Base-by-base conservation (phyloP, 2,797 vertebrate species). In the Loris lydekkerianus region DNA sequence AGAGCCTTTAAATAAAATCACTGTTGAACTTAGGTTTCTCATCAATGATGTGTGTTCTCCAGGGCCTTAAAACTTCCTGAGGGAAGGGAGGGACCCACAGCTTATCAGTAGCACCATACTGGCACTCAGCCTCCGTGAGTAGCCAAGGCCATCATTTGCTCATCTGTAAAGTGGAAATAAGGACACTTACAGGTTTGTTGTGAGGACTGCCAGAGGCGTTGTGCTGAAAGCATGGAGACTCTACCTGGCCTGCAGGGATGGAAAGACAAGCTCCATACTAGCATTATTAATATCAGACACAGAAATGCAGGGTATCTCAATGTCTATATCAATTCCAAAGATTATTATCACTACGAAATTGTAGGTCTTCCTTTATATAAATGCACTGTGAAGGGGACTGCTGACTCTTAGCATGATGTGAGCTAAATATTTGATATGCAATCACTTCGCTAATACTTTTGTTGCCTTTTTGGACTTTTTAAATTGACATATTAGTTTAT, bases 101-200 rank as follows among this genome's bases (percentile, higher is more conserved):
- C n/a, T 56, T 61, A 34, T 5, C 4, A n/a, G 34, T 7, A 3
- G 23, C 7, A 31, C 0, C 29, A 2, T 5, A 25, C 4, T 61
- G 5, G 15, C 0, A 0, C 7, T 13, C 13, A n/a, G 17, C 1
- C n/a, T 7, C 1, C 2, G 10, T 7, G 81, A 40, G 6, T 10
- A 46, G 67, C 27, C 23, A 7, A 29, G 49, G 25, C 21, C 6
- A 0, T 31, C 8, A 17, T 3, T 21, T 77, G 37, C 13, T 63
- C 58, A 11, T 10, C 31, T 29, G 20, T 21, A n/a, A 56, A 87
- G 37, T 0, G 3, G 56, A 43, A 70, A 7, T 37, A 7, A 29
- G 11, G 9, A 8, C 23, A 25, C 23, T 29, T 18, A 67, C 13
- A 13, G 7, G 7, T 2, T 21, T 34, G 2, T 15, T 1, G 0